Conservation (phyloP, 1,140 invertebrate genomes). For the Rhyzopertha dominica region DNA sequence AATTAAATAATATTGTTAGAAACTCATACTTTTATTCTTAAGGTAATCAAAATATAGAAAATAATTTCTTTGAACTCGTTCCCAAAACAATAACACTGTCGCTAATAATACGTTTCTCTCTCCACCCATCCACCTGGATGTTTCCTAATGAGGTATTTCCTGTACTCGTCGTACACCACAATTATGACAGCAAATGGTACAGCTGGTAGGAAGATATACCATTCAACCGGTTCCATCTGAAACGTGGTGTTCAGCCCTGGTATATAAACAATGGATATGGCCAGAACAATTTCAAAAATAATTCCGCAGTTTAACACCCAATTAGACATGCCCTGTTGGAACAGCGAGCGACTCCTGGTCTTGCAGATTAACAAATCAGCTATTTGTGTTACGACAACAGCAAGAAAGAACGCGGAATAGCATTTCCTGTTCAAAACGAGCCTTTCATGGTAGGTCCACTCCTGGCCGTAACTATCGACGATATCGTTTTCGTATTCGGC, state of each 20-base stretch:
- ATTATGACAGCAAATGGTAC: constrained; percentile 71
- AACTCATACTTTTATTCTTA: too few relatives aligned
- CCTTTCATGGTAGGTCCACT: constrained; percentile 65
- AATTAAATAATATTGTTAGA: too few relatives aligned
- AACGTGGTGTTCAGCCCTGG: constrained; percentile 62
- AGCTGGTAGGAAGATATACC: constrained; percentile 69
- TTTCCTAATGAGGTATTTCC: constrained; percentile 67
- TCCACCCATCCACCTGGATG: constrained; percentile 73
- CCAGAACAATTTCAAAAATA: constrained; percentile 61
- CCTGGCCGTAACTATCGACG: constrained; percentile 76
- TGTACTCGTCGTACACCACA: constrained; percentile 68
- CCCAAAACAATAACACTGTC: too few relatives aligned
- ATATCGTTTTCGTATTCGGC: constrained; percentile 68
- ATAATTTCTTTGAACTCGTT: too few relatives aligned
- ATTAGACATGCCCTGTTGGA: constrained; percentile 76
- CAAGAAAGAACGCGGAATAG: constrained; percentile 76
- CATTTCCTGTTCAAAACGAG: constrained; percentile 70
- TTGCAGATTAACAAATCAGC: constrained; percentile 79
- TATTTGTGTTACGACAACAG: constrained; percentile 75
- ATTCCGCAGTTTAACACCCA: constrained; percentile 66
- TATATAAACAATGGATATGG: constrained; percentile 61
- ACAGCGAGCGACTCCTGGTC: constrained; percentile 67
- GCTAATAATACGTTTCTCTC: constrained; percentile 77
- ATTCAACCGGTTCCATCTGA: constrained; percentile 49
- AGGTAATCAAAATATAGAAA: too few relatives aligned